Evolutionary conservation across 2,113 vertebrate genomes (phyloP).

Genomic region (Indri indri): DNA sequence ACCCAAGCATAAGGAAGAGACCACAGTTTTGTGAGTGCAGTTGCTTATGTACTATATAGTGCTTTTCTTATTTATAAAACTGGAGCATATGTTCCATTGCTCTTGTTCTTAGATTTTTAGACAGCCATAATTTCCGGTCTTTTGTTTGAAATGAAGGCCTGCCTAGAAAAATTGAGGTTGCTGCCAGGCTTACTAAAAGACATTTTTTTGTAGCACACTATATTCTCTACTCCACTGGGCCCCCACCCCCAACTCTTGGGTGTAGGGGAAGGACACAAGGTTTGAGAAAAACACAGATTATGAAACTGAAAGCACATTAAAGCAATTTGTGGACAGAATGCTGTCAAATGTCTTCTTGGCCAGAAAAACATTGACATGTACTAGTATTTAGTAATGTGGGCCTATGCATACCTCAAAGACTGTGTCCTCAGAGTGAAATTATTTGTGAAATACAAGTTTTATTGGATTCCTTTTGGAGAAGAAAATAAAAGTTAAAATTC

Average conservation of each 20-base stretch:
- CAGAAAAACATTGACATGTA: not conserved
- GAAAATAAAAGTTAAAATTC: conserved; percentile 60
- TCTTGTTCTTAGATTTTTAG: conserved; percentile 71
- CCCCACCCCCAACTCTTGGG: not conserved
- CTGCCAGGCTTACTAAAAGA: conserved; percentile 66
- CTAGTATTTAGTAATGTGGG: not conserved
- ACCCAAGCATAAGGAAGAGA: not conserved
- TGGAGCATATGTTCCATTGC: conserved; percentile 53
- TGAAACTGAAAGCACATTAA: conserved; percentile 48
- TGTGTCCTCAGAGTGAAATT: not conserved
- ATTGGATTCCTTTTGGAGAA: not conserved
- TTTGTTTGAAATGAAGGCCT: conserved; percentile 79
- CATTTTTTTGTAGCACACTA: conserved; percentile 62
- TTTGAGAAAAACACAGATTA: conserved; percentile 60
- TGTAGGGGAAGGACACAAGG: not conserved
- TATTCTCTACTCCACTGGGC: conserved; percentile 52
- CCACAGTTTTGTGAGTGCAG: not conserved
- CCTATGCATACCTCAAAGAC: not conserved
- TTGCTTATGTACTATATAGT: conserved; percentile 55
- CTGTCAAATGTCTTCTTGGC: conserved; percentile 48
- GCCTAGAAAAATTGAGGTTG: conserved; percentile 76
- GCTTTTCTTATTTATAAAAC: conserved; percentile 70
- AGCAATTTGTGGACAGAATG: conserved; percentile 37
- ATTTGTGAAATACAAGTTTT: conserved; percentile 32
- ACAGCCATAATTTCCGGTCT: conserved; percentile 76